Base-by-base conservation (phyloP, 2,888 invertebrate species). In the Bembecia ichneumoniformis region DNA sequence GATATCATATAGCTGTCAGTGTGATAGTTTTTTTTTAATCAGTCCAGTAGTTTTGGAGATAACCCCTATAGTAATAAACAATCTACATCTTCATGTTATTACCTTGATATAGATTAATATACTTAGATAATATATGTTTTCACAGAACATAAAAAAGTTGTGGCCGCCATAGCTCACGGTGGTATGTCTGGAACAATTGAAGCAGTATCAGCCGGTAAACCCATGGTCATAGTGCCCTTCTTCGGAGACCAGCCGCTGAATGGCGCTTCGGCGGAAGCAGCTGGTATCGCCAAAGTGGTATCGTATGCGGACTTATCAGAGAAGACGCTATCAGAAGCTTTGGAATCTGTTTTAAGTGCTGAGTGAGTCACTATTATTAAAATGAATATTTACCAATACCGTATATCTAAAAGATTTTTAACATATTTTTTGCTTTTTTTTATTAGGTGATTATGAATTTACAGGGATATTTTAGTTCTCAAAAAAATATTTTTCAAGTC, bases 181-280 rank as follows among this genome's bases (percentile, higher is more conserved):
- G 91, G 91, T 2, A 77, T 91, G 2, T 73, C 91, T 34, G 90
- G 91, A 35, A 87, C 89, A 69, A 90, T 89, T 0, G 91, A 91
- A 57, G 90, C 90, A 1, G 84, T 90, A 11, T 84, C 90, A 7
- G 88, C 88, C 1, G 91, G 90, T 1, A 90, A 90, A 49, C 91
- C 91, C 3, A 88, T 89, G 73, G 63, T 91, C 48, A 82, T 89
- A 40, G 83, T 91, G 55, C 91, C 91, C 0, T 90, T 91, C 74
- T 91, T 88, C 60, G 91, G 90, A 14, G 91, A 91, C 69, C 91
- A 91, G 70, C 83, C 84, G 10, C 68, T 80, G 40, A 91, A 91
- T 59, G 90, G 88, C 0, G 83, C 80, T 2, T 82, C 88, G 4
- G 80, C 90, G 0, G 73, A 81, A 49, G 78, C 78, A 2, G 79